Evolutionary conservation across 2,113 vertebrate species (phyloP), one percentile per base, ranked within the genome.

Genomic region (Sinocyclocheilus grahami): DNA sequence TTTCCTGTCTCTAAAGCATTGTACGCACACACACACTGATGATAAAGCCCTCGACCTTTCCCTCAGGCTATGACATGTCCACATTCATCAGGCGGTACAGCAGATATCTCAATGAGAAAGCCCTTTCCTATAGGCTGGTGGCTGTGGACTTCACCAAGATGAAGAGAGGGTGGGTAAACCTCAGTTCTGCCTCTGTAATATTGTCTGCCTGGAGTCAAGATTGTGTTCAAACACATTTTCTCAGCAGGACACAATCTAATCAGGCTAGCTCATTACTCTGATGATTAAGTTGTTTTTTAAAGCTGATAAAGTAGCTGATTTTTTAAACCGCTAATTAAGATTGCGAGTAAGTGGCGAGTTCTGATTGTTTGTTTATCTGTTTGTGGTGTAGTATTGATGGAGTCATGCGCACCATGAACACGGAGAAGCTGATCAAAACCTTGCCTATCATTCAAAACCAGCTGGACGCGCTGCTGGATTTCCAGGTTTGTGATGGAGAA

Each of bases 71-170:
- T 79, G 93, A 97, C 92, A 99, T 98, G 97, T 99, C 97, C 80
- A 96, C 95, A 80, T 99, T 99, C 94, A 99, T 99, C 91, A 95
- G 97, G 77, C 92, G 97, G 58, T 98, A 99, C 88, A 98, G 98
- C 93, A 96, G 95, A 89, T 99, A 98, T 92, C 95, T 99, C 95
- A 99, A 98, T 75, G 97, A 99, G 94, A 99, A 98, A 94, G 98
- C 97, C 86, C 96, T 98, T 90, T 96, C 97, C 9, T 99, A 97
- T 90, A 95, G 97, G 89, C 95, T 97, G 91, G 96, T 98, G 86
- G 95, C 96, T 77, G 96, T 96, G 90, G 98, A 99, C 93, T 97
- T 99, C 95, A 98, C 97, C 93, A 98, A 99, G 95, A 96, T 96
- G 97, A 99, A 97, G 92, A 95, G 96, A 90, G 97, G 97, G 97